Evolutionary conservation across 2,888 invertebrate species (phyloP), one percentile per base, ranked within the genome.

Genomic region (Tortrix viridana): DNA sequence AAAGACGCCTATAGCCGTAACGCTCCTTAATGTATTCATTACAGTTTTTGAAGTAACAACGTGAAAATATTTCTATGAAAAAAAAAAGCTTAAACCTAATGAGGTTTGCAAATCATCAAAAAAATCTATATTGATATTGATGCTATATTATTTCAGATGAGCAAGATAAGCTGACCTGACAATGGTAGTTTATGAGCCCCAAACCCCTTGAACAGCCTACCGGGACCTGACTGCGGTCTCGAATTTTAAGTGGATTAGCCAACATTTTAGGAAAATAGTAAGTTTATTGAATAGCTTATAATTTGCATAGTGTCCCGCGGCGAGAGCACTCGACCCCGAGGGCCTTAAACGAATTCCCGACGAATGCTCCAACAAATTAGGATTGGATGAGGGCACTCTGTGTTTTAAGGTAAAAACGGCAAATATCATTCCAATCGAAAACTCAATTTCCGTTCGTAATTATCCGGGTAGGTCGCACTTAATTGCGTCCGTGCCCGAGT

Each of bases 361-460:
- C 70, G 74, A 75, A 79, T 76, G 75, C 85, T 83, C 80, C 75
- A 75, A 79, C 85, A 85, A 87, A 87, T 87, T 84, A 82, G 83
- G 84, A 87, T 88, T 85, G 86, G 78, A 81, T 76, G 76, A 83
- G 84, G 84, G 80, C 80, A 70, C 74, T 72, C 71, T 73, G 75
- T 80, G 79, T 84, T 85, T 84, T 85, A 82, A 82, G 49, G 82
- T 74, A 71, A 77, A 79, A 80, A 80, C 79, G 74, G 76, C 79
- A 77, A 81, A 82, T 76, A 78, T 79, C 78, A 82, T 82, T 82
- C 75, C 75, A 77, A 80, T 80, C 76, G 79, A 77, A 81, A 81
- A 82, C 76, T 79, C 79, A 76, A 78, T 80, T 81, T 77, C 68
- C 74, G 61, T 67, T 69, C 69, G 65, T 69, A 69, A 75, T 74